Evolutionary conservation across 2,797 vertebrate genomes (phyloP).

Genomic region (Simalia tracyae): DNA sequence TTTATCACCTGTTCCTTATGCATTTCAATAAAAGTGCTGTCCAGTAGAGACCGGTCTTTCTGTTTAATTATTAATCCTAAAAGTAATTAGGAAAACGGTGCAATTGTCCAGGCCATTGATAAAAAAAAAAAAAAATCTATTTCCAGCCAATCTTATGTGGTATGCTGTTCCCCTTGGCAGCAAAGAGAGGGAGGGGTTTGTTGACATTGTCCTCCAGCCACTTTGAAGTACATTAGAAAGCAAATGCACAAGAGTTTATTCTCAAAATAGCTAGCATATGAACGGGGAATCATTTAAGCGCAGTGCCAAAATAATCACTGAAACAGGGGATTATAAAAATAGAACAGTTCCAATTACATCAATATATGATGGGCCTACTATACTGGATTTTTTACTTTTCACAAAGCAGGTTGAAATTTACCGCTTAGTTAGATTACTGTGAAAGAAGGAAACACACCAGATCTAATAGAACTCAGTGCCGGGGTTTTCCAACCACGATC

Average conservation of each 20-base stretch:
- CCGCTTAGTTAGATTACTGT: not conserved
- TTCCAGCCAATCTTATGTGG: slow-evolving; percentile 46
- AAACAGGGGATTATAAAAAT: not conserved
- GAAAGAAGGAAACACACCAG: not conserved
- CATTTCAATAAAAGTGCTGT: slow-evolving; percentile 65
- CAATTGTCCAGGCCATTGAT: slow-evolving; percentile 52
- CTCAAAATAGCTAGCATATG: not conserved
- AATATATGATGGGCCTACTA: too few relatives aligned
- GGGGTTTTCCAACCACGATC: not conserved
- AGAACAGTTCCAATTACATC: not conserved
- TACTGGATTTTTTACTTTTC: not conserved
- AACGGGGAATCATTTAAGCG: not conserved
- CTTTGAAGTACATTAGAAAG: slow-evolving; percentile 32
- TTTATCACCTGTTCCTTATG: slow-evolving; percentile 70
- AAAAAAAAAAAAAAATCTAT: slow-evolving; percentile 34
- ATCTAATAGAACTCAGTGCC: not conserved
- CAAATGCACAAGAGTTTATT: not conserved
- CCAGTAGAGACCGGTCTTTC: slow-evolving; percentile 59
- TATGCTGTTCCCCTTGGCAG: slow-evolving; percentile 31
- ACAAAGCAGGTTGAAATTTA: not conserved
- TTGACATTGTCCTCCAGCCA: slow-evolving; percentile 28
- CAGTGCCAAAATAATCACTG: not conserved
- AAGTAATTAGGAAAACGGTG: slow-evolving; percentile 67
- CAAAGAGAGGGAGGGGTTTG: not conserved
- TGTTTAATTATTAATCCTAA: slow-evolving; percentile 68